phyloP scores from a whole-genome alignment of 2,888 invertebrate species.

The Argyresthia goedartella region DNA sequence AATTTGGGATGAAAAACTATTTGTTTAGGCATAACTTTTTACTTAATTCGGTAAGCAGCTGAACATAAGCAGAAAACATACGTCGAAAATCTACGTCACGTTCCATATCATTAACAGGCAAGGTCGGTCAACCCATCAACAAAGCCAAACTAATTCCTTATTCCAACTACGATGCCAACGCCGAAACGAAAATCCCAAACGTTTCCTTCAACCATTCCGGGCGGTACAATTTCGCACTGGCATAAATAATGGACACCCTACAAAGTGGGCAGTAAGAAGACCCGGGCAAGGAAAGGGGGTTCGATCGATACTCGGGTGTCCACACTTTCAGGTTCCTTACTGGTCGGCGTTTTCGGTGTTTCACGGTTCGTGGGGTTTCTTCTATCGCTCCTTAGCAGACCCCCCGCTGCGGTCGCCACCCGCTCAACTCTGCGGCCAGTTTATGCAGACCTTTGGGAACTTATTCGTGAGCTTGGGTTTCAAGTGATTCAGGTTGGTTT shows the following conservation, averaged over 20 bases:
- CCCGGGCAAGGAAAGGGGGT: constrained; percentile 21
- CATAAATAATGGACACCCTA: constrained; percentile 58
- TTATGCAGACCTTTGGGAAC: constrained; percentile 35
- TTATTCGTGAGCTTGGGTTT: constrained; percentile 17
- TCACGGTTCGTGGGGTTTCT: constrained; percentile 40
- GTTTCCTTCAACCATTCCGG: too few species aligned
- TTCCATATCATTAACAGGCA: too few species aligned
- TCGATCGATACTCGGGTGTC: constrained; percentile 48
- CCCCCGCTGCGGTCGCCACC: constrained; percentile 19
- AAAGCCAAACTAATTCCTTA: too few species aligned
- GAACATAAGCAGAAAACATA: too few species aligned
- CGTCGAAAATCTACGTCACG: too few species aligned
- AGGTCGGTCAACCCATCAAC: too few species aligned
- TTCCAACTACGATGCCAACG: too few species aligned
- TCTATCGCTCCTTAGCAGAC: constrained; percentile 51
- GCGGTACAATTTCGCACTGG: constrained; percentile 20
- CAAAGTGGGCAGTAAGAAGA: constrained; percentile 62
- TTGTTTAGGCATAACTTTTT: too few species aligned
- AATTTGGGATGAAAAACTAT: too few species aligned
- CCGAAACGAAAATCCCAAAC: too few species aligned
- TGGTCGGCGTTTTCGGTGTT: constrained; percentile 28
- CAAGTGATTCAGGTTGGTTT: constrained; percentile 13
- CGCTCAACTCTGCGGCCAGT: constrained; percentile 25
- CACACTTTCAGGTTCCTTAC: constrained; percentile 39
- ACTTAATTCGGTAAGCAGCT: too few species aligned